These are phyloP conservation scores for Machimus atricapillus DNA, from an alignment of 2,888 invertebrate species.

Conservation along the genomic window DNA sequence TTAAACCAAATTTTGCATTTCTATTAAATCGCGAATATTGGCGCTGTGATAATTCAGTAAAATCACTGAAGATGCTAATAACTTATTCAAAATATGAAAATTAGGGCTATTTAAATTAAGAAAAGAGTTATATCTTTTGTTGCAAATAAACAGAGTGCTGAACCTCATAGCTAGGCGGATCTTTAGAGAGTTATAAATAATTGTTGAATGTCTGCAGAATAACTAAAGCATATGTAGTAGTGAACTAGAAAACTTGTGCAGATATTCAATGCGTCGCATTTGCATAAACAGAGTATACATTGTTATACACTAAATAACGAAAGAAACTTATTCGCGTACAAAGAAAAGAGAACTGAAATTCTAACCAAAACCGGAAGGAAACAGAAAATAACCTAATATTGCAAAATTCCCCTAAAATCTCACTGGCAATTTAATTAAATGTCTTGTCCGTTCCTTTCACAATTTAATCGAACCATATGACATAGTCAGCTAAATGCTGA, in stretches of 20 bases:
- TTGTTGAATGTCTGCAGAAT: background rate
- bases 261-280: background rate
- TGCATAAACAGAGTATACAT: background rate
- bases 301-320: background rate
- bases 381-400: background rate
- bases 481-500: background rate
- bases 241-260: background rate
- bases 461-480: background rate
- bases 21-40: background rate
- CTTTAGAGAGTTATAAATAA: background rate
- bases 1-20: background rate
- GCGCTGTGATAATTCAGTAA: background rate
- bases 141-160: background rate
- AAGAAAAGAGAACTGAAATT: background rate
- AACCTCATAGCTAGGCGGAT: background rate
- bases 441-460: background rate
- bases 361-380: background rate
- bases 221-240: background rate
- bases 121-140: background rate
- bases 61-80: background rate
- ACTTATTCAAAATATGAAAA: background rate
- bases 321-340: background rate
- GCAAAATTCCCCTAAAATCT: background rate
- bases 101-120: background rate
- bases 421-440: background rate